phyloP scores from a whole-genome alignment of 2,113 vertebrate species.

The Phodopus roborovskii region DNA sequence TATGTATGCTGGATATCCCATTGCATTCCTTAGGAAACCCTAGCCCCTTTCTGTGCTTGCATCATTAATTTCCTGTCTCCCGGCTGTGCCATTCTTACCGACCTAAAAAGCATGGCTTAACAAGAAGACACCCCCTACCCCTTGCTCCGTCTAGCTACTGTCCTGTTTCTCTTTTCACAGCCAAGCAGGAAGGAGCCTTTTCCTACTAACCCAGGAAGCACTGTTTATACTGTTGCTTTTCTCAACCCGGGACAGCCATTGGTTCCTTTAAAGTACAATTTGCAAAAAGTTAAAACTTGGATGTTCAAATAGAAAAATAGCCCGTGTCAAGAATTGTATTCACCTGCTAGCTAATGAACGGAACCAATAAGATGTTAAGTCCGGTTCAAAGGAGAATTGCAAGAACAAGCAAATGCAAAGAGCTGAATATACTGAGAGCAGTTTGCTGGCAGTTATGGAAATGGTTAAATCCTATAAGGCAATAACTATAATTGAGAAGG shows the following conservation, averaged over 20 bases:
- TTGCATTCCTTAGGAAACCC: not conserved
- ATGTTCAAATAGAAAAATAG: not conserved
- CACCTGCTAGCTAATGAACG: not conserved
- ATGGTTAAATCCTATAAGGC: not conserved
- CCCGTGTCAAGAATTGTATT: not conserved
- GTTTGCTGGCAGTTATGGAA: not conserved
- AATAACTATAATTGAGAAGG: not conserved
- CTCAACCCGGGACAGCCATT: not conserved
- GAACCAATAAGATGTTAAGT: not conserved
- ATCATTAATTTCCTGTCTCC: not conserved
- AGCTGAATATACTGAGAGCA: not conserved
- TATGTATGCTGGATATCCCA: not conserved
- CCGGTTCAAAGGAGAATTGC: not conserved
- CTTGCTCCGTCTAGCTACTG: not conserved
- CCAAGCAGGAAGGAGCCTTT: not conserved
- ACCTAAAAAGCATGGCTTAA: not conserved
- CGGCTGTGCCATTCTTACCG: no score
- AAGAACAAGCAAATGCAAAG: not conserved
- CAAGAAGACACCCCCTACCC: no score
- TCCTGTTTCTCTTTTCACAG: not conserved
- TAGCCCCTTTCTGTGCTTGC: no score
- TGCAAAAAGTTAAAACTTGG: not conserved
- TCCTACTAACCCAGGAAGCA: not conserved
- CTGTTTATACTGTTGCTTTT: not conserved
- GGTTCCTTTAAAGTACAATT: not conserved